These are phyloP conservation scores for Sinotaia quadrata DNA, from an alignment of 2,888 invertebrate genomes.

Conservation along the genomic window DNA sequence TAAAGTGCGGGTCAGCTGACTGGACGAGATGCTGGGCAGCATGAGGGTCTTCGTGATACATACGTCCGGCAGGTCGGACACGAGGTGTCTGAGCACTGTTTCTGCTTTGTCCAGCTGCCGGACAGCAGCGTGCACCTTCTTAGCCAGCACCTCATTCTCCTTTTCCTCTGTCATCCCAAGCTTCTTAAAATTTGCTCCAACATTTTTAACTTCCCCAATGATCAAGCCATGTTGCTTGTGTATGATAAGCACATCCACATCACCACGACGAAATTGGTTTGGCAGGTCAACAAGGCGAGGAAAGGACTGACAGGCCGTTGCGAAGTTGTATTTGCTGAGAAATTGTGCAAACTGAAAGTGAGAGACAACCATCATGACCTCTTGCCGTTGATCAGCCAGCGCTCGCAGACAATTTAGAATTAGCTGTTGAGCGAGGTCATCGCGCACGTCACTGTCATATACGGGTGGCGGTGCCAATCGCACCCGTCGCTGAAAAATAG, in stretches of 20 bases:
- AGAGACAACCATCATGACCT: conserved; percentile 8
- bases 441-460: not conserved
- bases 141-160: not conserved
- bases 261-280: not conserved
- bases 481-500: too few species aligned
- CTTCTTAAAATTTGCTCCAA: not conserved
- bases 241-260: not conserved
- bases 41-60: not conserved
- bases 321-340: not conserved
- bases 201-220: conserved; percentile 1
- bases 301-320: not conserved
- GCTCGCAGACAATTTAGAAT: not conserved
- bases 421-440: not conserved
- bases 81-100: not conserved
- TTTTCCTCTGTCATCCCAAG: not conserved
- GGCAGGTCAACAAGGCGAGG: not conserved
- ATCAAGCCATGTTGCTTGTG: not conserved
- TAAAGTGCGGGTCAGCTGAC: not conserved
- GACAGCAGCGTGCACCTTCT: not conserved
- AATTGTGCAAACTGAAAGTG: not conserved
- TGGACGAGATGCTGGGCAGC: not conserved
- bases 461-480: not conserved
- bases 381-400: not conserved
- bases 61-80: not conserved
- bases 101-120: not conserved